Evolutionary conservation across 92 coral and sea anemone genomes (phyloP), one percentile per base, ranked within the genome.

Genomic region (Parazoanthus darwini): DNA sequence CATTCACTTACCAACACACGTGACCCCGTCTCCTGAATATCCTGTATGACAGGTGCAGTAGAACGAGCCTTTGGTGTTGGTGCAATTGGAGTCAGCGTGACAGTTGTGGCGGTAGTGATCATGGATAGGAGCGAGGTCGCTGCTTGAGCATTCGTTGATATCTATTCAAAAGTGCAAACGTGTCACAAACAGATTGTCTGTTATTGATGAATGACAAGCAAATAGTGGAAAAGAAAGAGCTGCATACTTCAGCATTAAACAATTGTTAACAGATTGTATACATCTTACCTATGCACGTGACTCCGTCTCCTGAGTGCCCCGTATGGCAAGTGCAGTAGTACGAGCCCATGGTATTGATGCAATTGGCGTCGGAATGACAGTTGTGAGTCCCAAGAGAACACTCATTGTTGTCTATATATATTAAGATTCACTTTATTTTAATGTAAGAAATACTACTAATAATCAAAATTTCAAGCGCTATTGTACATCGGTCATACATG

Each of bases 21-120:
- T 90, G 80, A 91, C 92, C 16, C 98, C 98, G 89, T 94, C 67
- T 78, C 98, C 96, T 13, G 92, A 92, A 85, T 87, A 95, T 84
- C 96, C 96, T 78, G 91, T 78, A 86, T 92, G 91, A 86, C 98
- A 95, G 63, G 98, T 91, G 85, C 98, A 95, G 79, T 92, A 92
- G 88, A 90, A 95, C 50, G 96, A 95, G 77, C 95, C 96, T 78
- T 92, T 93, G 67, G 96, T 94, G 81, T 95, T 92, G 75, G 93
- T 92, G 65, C 98, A 95, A 83, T 91, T 95, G 90, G 98, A 94
- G 80, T 95, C 93, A 89, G 59, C 82, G 78, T 95, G 96, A 66
- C 98, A 95, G 90, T 94, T 89, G 74, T 93, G 94, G 51, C 11
- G 8, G 51, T 46, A 46, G 51, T 46, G 51, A 9, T 46, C 51